Conservation (phyloP, 2,113 vertebrate genomes). For the Xiphorhynchus elegans region DNA sequence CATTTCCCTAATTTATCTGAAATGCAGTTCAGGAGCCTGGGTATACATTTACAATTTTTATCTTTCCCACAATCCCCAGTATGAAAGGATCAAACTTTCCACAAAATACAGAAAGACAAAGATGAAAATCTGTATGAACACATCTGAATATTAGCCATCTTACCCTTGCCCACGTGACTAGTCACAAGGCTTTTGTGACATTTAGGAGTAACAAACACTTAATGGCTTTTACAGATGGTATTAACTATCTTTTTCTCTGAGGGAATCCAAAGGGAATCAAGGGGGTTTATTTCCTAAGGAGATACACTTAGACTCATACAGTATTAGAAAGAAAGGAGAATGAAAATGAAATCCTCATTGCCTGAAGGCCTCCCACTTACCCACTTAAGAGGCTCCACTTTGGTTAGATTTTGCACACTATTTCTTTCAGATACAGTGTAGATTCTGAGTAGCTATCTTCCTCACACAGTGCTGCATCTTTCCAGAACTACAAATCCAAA, state of each 20-base stretch:
- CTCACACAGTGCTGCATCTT: neutral
- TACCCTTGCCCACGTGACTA: neutral
- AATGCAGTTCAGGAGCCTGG: neutral
- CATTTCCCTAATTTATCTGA: neutral
- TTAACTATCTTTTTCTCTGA: neutral
- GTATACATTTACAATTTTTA: neutral
- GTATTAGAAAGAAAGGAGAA: neutral
- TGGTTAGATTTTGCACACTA: neutral
- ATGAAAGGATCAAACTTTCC: neutral
- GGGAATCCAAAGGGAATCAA: neutral
- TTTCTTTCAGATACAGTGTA: neutral
- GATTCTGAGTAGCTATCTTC: neutral
- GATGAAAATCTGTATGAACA: neutral
- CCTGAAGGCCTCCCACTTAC: neutral
- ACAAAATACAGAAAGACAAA: neutral
- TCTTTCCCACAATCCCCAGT: neutral
- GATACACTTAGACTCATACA: neutral
- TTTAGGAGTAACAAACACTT: neutral
- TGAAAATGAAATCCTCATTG: slow-evolving; percentile 1
- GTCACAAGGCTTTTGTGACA: neutral
- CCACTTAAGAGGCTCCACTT: neutral
- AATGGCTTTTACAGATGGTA: neutral
- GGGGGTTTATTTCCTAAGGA: neutral
- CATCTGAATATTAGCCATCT: neutral
- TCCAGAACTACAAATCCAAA: neutral